phyloP scores from a whole-genome alignment of 2,113 vertebrate genomes.

The Menura novaehollandiae region DNA sequence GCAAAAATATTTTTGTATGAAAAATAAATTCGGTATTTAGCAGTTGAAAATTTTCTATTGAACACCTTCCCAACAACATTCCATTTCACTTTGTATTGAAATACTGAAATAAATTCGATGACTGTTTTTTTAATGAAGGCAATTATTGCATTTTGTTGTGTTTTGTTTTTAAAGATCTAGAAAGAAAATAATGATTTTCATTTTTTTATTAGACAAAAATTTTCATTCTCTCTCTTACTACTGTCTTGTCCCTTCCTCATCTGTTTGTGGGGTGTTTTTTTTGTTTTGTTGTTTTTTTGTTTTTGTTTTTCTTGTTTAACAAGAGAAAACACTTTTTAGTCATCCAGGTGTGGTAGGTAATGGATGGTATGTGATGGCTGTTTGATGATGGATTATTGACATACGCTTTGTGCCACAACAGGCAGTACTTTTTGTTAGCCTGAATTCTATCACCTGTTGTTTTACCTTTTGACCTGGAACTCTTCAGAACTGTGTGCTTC shows the following conservation, averaged over 20 bases:
- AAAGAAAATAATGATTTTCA: neutral
- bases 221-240: neutral
- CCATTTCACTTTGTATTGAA: neutral
- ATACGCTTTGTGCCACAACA: neutral
- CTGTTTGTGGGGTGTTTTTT: neutral
- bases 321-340: neutral
- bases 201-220: neutral
- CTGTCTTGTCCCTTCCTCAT: accelerated
- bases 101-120: neutral
- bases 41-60: neutral
- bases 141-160: neutral
- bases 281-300: neutral
- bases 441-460: neutral
- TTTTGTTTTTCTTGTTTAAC: neutral
- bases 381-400: neutral
- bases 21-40: neutral
- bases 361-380: neutral
- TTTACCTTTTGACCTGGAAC: neutral
- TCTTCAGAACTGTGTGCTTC: neutral
- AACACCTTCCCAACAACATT: neutral
- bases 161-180: neutral
- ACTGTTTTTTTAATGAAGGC: neutral
- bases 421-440: neutral
- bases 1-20: neutral
- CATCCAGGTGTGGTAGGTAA: neutral